phyloP scores from a whole-genome alignment of 2,113 vertebrate species.

The Petaurus breviceps region DNA sequence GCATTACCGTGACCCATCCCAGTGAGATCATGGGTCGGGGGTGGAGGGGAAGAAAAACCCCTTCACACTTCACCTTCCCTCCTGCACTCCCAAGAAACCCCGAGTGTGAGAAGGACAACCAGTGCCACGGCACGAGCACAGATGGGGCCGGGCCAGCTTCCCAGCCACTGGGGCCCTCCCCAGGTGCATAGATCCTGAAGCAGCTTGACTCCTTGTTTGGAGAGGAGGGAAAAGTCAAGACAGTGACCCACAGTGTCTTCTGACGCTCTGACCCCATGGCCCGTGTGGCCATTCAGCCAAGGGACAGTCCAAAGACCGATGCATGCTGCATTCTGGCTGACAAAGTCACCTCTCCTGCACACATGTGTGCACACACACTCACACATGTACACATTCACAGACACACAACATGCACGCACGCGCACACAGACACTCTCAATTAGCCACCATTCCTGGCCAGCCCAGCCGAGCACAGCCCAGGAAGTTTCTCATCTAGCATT shows the following conservation, averaged over 20 bases:
- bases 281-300: not conserved
- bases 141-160: too few species aligned
- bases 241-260: not conserved
- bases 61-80: not conserved
- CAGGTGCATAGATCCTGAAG: accelerated
- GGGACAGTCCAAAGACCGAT: not conserved
- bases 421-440: not conserved
- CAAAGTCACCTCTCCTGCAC: not conserved
- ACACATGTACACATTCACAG: too few species aligned
- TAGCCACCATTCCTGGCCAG: not conserved
- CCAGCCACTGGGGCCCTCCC: too few species aligned
- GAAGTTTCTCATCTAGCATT: too few species aligned
- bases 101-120: too few species aligned
- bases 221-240: not conserved
- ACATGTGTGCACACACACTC: too few species aligned
- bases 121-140: too few species aligned
- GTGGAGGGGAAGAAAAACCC: too few species aligned
- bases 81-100: not conserved
- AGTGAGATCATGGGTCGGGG: too few species aligned
- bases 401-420: too few species aligned
- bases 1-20: too few species aligned
- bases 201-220: not conserved
- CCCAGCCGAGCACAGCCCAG: not conserved
- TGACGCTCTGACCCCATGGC: not conserved
- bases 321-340: not conserved